Conservation (phyloP, 2,797 vertebrate genomes). For the Platalea minor region DNA sequence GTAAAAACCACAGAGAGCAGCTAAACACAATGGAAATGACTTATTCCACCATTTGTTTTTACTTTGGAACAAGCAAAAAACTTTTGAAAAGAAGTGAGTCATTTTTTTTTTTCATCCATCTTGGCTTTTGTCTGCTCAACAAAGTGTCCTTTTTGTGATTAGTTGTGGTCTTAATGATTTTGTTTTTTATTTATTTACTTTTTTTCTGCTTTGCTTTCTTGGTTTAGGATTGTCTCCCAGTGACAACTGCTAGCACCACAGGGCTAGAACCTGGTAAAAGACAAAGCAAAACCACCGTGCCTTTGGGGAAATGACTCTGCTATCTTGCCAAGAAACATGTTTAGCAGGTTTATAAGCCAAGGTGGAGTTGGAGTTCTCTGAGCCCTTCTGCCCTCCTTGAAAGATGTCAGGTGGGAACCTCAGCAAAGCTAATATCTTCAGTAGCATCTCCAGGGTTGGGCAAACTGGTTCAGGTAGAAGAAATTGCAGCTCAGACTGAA, state of each 20-base stretch:
- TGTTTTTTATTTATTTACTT: not conserved
- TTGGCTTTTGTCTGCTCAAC: slow-evolving; percentile 6
- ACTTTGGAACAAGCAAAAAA: slow-evolving; percentile 6
- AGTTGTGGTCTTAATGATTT: not conserved
- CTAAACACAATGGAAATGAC: slow-evolving; percentile 46
- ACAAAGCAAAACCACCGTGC: slow-evolving; percentile 19
- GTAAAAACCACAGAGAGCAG: slow-evolving; percentile 38
- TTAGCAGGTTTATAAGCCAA: slow-evolving; percentile 49
- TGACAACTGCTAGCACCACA: slow-evolving; percentile 19
- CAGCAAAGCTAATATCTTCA: slow-evolving; percentile 40
- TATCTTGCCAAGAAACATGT: slow-evolving; percentile 48
- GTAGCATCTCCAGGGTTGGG: slow-evolving; percentile 49
- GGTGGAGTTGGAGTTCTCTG: not conserved
- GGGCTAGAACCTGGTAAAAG: not conserved
- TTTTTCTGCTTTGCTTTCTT: not conserved
- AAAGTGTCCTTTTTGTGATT: not conserved
- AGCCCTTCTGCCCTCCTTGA: slow-evolving; percentile 48
- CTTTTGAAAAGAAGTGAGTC: slow-evolving; percentile 5
- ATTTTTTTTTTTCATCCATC: not conserved
- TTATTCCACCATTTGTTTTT: slow-evolving; percentile 35
- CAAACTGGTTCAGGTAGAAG: slow-evolving; percentile 47
- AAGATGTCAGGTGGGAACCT: slow-evolving; percentile 54
- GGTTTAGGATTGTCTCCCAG: slow-evolving; percentile 20
- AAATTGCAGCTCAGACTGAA: not conserved
- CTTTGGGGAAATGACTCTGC: slow-evolving; percentile 15